Evolutionary conservation across 2,888 invertebrate genomes (phyloP).

Genomic region (Augiades crinisus): DNA sequence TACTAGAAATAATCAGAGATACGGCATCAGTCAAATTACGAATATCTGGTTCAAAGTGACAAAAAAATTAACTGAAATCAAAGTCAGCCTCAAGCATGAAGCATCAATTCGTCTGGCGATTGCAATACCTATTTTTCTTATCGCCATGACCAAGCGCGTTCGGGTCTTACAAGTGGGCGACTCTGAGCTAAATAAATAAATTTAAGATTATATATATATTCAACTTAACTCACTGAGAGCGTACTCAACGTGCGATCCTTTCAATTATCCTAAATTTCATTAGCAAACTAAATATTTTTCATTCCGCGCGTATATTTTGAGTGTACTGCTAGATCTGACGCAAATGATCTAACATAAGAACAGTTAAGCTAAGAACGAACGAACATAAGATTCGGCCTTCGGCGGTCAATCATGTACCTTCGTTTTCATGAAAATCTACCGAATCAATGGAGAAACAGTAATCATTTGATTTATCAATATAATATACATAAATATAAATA

Average conservation of each 20-base stretch:
- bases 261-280: constrained; percentile 2
- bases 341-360: background rate
- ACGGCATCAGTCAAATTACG: no score
- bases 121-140: constrained; percentile 32
- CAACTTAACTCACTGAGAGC: constrained; percentile 11
- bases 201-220: constrained; percentile 30
- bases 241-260: constrained; percentile 1
- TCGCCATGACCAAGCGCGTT: constrained; percentile 47
- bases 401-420: no score
- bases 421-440: no score
- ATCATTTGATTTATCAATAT: no score
- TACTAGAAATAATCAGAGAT: no score
- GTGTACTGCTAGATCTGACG: background rate
- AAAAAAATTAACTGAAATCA: no score
- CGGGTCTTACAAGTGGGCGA: constrained; percentile 36
- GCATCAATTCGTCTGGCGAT: constrained; percentile 28
- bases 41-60: no score
- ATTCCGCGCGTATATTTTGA: background rate
- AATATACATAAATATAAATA: no score
- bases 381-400: no score
- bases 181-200: constrained; percentile 37
- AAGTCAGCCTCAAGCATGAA: constrained; percentile 14
- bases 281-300: constrained; percentile 4
- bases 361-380: no score
- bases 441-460: no score